Base-by-base conservation (phyloP, 2,888 invertebrate species). In the Timandra comae region DNA sequence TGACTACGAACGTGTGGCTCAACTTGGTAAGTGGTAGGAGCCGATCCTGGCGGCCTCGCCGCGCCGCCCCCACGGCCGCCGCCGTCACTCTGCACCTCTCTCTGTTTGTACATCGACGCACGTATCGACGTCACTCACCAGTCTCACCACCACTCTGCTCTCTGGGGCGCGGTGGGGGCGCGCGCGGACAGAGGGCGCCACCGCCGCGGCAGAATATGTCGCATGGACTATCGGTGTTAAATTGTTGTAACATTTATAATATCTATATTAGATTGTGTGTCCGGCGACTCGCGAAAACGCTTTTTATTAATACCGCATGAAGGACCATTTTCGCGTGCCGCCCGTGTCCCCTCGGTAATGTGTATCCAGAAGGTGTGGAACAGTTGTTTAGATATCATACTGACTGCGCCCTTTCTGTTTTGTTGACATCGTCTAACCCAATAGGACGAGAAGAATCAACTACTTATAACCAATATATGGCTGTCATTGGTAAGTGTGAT, bases 1-100 rank as follows among this genome's bases (percentile, higher is more conserved):
- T 98, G 88, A 95, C 96, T 79, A 96, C 97, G 86, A 98, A 97
- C 90, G 94, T 97, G 87, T 98, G 97, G 97, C 92, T 97, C 80
- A 95, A 96, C 89, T 91, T 97, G 95, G 97, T 97, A 92, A 95
- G 96, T 95, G 88, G 88, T 87, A 80, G 80, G 79, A 69, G 78
- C 71, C 72, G 74, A 71, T 73, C 64, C 49, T 55, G 77, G 72
- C 74, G 74, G 76, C 75, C 66, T 62, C 66, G 70, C 70, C 65
- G 67, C 53, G 67, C 71, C 73, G 71, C 76, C 62, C 74, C 61
- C 52, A 57, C 49, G 47, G 51, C 54, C 61, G 43, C 52, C 48
- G 48, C 16, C 3, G 4, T 1, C 16, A 5, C 40, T 34, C 29
- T n/a, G n/a, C 33, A 36, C 41, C 43, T 44, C 51, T 46, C 46